These are phyloP conservation scores for Trachops cirrhosus DNA, from an alignment of 2,797 vertebrate species.

Conservation along the genomic window DNA sequence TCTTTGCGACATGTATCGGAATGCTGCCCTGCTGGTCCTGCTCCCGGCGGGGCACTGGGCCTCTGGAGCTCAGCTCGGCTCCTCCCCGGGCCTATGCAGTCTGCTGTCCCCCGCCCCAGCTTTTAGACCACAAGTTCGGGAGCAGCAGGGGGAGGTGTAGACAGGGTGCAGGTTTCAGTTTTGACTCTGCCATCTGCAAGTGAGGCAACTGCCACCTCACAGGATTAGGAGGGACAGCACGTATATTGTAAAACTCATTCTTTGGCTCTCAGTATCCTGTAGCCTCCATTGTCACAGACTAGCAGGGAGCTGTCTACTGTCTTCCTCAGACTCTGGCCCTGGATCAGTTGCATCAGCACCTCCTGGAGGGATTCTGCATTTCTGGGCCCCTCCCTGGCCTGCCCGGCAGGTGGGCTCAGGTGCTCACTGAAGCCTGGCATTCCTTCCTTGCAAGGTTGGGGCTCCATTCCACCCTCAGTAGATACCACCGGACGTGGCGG, in stretches of 20 bases:
- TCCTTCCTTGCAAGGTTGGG: neutral
- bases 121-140: neutral
- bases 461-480: neutral
- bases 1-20: neutral
- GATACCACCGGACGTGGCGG: too few relatives aligned
- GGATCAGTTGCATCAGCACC: neutral
- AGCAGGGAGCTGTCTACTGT: rapidly evolving
- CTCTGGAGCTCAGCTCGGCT: neutral
- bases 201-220: neutral
- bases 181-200: neutral
- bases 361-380: neutral
- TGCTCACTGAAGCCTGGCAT: too few relatives aligned
- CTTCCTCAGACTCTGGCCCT: neutral
- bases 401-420: neutral
- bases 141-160: neutral
- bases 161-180: neutral
- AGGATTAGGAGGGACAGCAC: neutral
- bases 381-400: neutral
- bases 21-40: rapidly evolving
- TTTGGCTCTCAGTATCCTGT: neutral
- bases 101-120: neutral
- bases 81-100: rapidly evolving
- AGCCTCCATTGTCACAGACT: neutral
- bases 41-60: neutral
- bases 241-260: rapidly evolving